Evolutionary conservation across 2,797 vertebrate genomes (phyloP), one percentile per base, ranked within the genome.

Genomic region (Allobates femoralis): DNA sequence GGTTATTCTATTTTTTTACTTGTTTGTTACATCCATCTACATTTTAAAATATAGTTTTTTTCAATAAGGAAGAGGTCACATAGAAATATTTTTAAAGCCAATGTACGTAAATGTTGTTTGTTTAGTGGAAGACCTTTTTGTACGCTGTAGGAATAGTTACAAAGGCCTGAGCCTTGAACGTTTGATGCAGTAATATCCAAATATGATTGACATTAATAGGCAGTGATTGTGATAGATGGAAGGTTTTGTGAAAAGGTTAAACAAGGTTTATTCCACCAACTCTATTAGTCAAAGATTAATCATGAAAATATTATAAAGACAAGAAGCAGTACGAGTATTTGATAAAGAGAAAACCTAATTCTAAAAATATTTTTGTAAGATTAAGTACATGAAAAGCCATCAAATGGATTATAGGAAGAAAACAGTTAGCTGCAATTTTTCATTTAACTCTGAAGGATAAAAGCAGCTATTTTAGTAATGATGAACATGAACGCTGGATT

Each of bases 321-420:
- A 56, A 21, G 19, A 50, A 76, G 32, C 51, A 32, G 51, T 56
- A 55, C 56, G 51, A 56, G 6, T 10, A 55, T 77, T 77, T 77
- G 75, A 56, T 28, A 21, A 16, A 34, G 32, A 21, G 30, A 23
- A 77, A 55, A 77, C 51, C 30, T 16, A 77, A 77, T 56, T 56
- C 53, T 32, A 56, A 77, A 66, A 76, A 56, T 55, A 34, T 56
- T 56, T 76, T 77, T 56, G 28, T 11, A 56, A 55, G 30, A 18
- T 11, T 55, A 77, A 56, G 51, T 77, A 56, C 55, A 55, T 77
- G 51, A 23, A 77, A 77, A 77, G 28, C 28, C 28, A 77, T 56
- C 16, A 56, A 56, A 77, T 56, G 51, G 3, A 32, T 77, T 56
- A 8, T 23, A 15, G 26, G 23, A 28, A 75, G 28, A 77, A 77